Percentiles rank a stretch among this genome's conserved stretches.
Conservation (phyloP, 37 sponge, comb jelly and placozoan genomes). For the Ianthella basta region DNA sequence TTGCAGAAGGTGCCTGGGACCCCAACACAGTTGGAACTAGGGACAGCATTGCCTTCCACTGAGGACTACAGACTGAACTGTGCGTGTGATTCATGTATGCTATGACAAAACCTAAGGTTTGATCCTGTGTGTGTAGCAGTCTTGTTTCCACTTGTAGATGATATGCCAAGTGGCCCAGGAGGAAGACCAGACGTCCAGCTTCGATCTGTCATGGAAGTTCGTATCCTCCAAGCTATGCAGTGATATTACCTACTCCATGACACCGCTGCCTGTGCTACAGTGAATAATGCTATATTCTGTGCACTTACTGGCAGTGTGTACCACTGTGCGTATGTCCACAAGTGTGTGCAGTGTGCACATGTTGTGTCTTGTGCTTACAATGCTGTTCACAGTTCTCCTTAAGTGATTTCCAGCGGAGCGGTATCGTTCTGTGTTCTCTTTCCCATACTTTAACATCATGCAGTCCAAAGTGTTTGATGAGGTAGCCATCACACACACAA, state of each 20-base stretch:
- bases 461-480: slow-evolving; percentile 97
- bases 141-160: slow-evolving; percentile 26
- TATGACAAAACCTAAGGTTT: too few relatives aligned
- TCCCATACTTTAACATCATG: slow-evolving; percentile 90
- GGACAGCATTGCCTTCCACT: slow-evolving; percentile 24
- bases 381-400: not conserved
- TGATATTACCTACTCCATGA: too few relatives aligned
- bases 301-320: too few relatives aligned
- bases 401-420: slow-evolving; percentile 53
- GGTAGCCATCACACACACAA: not conserved
- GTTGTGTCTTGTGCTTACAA: too few relatives aligned
- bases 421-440: slow-evolving; percentile 80
- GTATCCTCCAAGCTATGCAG: slow-evolving; percentile 50
- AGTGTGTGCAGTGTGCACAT: too few relatives aligned
- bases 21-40: slow-evolving; percentile 28
- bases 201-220: slow-evolving; percentile 69
- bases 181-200: slow-evolving; percentile 52
- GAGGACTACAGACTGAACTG: slow-evolving; percentile 50
- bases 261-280: too few relatives aligned
- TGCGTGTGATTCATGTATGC: slow-evolving; percentile 55
- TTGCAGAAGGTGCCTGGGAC: slow-evolving; percentile 64
- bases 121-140: not conserved
- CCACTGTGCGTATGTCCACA: too few relatives aligned
- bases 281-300: not conserved
- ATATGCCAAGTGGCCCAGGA: slow-evolving; percentile 17